Conservation (phyloP, 1,140 invertebrate species). For the Drosophila setifemur region DNA sequence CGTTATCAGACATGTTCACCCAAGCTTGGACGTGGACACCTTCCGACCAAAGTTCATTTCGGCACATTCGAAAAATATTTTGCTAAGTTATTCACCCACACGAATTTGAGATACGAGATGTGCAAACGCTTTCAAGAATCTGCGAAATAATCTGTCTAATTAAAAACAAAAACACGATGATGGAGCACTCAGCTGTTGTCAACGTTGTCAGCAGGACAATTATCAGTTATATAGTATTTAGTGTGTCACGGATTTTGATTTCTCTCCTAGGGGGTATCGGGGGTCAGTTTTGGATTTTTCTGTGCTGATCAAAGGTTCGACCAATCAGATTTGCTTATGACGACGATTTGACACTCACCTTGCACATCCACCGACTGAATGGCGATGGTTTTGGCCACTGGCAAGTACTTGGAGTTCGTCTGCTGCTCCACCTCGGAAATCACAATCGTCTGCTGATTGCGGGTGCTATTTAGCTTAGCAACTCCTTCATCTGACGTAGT, state of each 20-base stretch:
- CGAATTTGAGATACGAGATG: slow-evolving; percentile 1
- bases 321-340: slow-evolving; percentile 4
- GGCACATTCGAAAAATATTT: slow-evolving; percentile 26
- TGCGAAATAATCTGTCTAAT: slow-evolving; percentile 50
- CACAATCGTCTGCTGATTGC: slow-evolving; percentile 87
- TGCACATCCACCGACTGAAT: slow-evolving; percentile 88
- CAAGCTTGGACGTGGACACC: slow-evolving; percentile 1
- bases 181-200: slow-evolving; percentile 30
- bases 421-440: slow-evolving; percentile 91
- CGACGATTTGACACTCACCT: slow-evolving; percentile 81
- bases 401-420: slow-evolving; percentile 87
- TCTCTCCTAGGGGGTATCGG: slow-evolving; percentile 31
- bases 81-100: slow-evolving; percentile 69
- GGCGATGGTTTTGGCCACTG: slow-evolving; percentile 88
- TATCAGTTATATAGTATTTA: slow-evolving; percentile 38
- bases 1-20: slow-evolving; percentile 40
- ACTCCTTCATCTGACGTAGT: slow-evolving; percentile 77
- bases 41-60: slow-evolving; percentile 51
- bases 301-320: slow-evolving; percentile 36
- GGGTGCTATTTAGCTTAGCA: slow-evolving; percentile 36
- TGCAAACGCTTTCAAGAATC: slow-evolving; percentile 54
- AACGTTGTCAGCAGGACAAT: slow-evolving; percentile 23
- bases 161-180: slow-evolving; percentile 40
- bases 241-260: slow-evolving; percentile 46
- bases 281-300: slow-evolving; percentile 28